These are phyloP conservation scores for Daboia siamensis DNA, from an alignment of 2,113 vertebrate genomes.

Conservation along the genomic window DNA sequence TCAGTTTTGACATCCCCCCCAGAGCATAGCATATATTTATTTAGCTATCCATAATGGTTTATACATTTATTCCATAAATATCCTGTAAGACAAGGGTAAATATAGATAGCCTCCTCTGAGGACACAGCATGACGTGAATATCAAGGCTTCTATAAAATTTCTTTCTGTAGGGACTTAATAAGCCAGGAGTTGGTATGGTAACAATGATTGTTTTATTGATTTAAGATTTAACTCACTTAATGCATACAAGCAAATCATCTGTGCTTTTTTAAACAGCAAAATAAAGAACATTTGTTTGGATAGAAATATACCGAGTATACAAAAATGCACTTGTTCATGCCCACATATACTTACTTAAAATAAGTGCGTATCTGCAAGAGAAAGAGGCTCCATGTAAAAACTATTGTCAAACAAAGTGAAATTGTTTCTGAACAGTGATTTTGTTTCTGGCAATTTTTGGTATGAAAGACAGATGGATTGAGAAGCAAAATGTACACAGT, in stretches of 20 bases:
- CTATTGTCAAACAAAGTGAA: not conserved
- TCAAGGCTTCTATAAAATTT: not conserved
- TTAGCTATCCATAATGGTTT: slow-evolving; percentile 9
- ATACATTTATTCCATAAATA: not conserved
- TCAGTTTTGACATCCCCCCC: not conserved
- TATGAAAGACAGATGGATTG: not conserved
- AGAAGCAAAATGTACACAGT: not conserved
- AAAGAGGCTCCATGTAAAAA: not conserved
- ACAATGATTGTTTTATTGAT: not conserved
- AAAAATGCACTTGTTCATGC: not conserved
- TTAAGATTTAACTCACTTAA: not conserved
- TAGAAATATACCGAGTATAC: not conserved
- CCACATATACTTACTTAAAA: not conserved
- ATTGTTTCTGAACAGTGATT: not conserved
- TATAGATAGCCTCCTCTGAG: not conserved
- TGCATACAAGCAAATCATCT: slow-evolving; percentile 12
- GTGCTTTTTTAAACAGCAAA: not conserved
- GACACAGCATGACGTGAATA: not conserved
- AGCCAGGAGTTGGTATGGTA: not conserved
- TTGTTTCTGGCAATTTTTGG: not conserved
- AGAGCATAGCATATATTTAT: not conserved
- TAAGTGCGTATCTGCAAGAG: not conserved
- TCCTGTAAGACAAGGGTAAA: not conserved
- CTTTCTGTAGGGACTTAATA: slow-evolving; percentile 16
- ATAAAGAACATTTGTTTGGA: not conserved